Percentiles rank a stretch among this genome's conserved stretches.
Evolutionary conservation across 2,797 vertebrate genomes (phyloP).

Genomic region (Coreius guichenoti): DNA sequence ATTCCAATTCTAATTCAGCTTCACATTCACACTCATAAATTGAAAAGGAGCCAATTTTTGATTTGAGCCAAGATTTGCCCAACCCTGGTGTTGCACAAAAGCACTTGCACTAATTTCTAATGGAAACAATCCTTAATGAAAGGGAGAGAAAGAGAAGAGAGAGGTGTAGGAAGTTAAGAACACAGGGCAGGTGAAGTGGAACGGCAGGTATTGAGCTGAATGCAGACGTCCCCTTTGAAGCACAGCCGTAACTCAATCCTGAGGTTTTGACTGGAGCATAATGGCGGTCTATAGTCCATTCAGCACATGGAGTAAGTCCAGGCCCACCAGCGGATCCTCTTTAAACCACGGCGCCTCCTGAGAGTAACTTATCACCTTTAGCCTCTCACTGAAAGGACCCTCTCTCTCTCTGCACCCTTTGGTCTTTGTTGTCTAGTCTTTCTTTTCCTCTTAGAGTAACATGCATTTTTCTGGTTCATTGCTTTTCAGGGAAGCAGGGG

Average conservation of each 20-base stretch:
- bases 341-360: constrained; percentile 34
- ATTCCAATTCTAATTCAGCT: neutral
- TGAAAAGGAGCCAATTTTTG: neutral
- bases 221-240: constrained; percentile 34
- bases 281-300: constrained; percentile 33
- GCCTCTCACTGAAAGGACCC: constrained; percentile 48
- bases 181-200: constrained; percentile 21
- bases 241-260: constrained; percentile 36
- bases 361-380: constrained; percentile 56
- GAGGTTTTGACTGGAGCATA: constrained; percentile 30
- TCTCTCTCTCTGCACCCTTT: constrained; percentile 30
- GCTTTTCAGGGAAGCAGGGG: constrained; percentile 19
- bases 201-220: constrained; percentile 10
- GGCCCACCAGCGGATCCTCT: constrained; percentile 39
- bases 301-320: constrained; percentile 19
- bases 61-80: neutral
- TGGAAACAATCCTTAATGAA: constrained; percentile 27
- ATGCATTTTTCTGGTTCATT: constrained; percentile 14
- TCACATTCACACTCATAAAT: neutral
- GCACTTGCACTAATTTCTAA: neutral
- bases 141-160: constrained; percentile 11
- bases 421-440: constrained; percentile 2
- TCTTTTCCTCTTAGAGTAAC: constrained; percentile 35
- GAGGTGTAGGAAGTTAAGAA: neutral
- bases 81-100: neutral